These are phyloP conservation scores for Dicaeum eximium DNA, from an alignment of 2,113 vertebrate genomes.

Conservation along the genomic window DNA sequence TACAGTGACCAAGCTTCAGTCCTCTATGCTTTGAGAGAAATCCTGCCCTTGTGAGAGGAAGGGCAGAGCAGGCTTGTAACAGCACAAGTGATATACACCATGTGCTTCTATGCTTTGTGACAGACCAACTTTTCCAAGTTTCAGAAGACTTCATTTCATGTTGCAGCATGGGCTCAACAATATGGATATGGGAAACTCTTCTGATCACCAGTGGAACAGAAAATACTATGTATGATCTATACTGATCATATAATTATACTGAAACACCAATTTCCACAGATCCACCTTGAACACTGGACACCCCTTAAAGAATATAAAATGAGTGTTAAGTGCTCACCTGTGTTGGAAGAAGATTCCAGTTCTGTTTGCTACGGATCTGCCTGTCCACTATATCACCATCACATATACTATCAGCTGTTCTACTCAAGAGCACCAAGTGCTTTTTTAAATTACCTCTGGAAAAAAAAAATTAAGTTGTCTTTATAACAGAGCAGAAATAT, in stretches of 20 bases:
- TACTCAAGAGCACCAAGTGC: conserved; percentile 91
- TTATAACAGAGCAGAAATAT: neutral
- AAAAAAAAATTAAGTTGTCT: neutral
- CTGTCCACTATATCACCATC: conserved; percentile 94
- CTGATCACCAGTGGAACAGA: neutral
- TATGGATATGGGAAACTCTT: neutral
- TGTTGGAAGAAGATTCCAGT: conserved; percentile 91
- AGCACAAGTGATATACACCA: rapidly evolving
- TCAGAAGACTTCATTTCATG: neutral
- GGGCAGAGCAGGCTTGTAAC: neutral
- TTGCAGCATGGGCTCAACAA: neutral
- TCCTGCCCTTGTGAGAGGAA: neutral
- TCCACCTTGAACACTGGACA: neutral
- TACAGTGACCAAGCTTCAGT: neutral
- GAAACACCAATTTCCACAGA: neutral
- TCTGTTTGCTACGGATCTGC: conserved; percentile 87
- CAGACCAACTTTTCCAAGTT: neutral
- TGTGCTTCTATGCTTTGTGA: neutral
- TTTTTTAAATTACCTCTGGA: conserved; percentile 85
- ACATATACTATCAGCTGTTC: conserved; percentile 91
- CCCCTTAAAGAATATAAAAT: neutral
- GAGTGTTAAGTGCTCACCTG: conserved; percentile 75
- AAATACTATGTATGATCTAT: neutral
- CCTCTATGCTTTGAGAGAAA: neutral
- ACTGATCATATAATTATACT: neutral